Conservation (phyloP, 2,888 invertebrate species). For the Tortrix viridana region DNA sequence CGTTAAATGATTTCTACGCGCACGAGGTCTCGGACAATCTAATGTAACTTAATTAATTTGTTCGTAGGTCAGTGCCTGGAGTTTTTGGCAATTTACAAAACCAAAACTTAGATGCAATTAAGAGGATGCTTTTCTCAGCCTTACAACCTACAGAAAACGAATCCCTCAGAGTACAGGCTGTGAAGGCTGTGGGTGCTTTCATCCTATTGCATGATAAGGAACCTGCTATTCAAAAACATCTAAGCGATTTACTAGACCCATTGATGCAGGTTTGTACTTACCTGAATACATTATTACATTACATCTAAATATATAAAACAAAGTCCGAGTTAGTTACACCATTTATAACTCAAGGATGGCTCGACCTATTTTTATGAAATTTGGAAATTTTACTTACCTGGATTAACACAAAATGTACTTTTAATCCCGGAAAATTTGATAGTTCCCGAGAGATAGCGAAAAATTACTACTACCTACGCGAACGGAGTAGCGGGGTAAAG, state of each 20-base stretch:
- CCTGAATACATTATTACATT: no score
- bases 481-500: no score
- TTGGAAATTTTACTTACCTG: no score
- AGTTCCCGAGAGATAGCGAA: no score
- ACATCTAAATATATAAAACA: no score
- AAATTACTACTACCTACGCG: no score
- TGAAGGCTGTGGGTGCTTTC: slow-evolving; percentile 93
- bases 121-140: slow-evolving; percentile 96
- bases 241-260: slow-evolving; percentile 92
- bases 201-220: slow-evolving; percentile 97
- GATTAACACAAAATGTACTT: no score
- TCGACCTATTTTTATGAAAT: no score
- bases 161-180: slow-evolving; percentile 92
- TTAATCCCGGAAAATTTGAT: no score
- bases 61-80: slow-evolving; percentile 93
- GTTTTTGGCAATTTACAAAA: slow-evolving; percentile 98
- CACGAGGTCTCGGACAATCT: background rate
- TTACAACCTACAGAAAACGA: slow-evolving; percentile 89
- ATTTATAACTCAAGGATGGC: no score
- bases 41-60: slow-evolving; percentile 1
- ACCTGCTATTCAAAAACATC: slow-evolving; percentile 93
- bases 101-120: slow-evolving; percentile 95
- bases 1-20: background rate
- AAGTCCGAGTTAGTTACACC: no score
- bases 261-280: slow-evolving; percentile 86